These are phyloP conservation scores for Heliconius erato DNA, from an alignment of 2,888 invertebrate genomes.

Conservation along the genomic window DNA sequence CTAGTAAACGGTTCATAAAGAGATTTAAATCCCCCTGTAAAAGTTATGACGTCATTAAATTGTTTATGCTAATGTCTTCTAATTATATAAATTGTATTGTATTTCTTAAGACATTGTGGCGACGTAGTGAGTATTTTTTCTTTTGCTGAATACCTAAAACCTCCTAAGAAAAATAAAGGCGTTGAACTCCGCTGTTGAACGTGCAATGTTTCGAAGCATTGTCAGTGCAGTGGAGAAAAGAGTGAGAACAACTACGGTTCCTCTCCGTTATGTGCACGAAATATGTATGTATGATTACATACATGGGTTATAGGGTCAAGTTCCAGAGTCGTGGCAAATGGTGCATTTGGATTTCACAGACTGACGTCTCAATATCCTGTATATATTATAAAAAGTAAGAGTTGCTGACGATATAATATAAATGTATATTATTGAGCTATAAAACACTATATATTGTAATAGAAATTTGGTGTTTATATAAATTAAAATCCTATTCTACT, in stretches of 20 bases:
- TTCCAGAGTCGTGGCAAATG: too few relatives aligned
- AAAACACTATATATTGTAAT: background rate
- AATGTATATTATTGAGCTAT: background rate
- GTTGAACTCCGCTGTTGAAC: background rate
- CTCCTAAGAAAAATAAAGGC: background rate
- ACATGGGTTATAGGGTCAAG: too few relatives aligned
- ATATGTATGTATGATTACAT: too few relatives aligned
- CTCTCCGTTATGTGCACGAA: too few relatives aligned
- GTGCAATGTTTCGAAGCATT: background rate
- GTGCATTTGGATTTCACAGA: too few relatives aligned
- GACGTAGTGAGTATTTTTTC: background rate
- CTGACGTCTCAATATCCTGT: too few relatives aligned
- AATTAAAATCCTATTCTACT: too few relatives aligned
- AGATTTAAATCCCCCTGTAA: conserved; percentile 10
- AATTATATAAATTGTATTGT: conserved; percentile 6
- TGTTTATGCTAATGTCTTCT: conserved; percentile 5
- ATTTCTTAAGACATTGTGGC: background rate
- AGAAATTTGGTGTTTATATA: background rate
- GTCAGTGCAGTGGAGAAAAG: background rate
- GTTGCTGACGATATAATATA: background rate
- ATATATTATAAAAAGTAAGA: background rate
- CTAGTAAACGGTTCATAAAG: conserved; percentile 22
- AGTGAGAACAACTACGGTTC: background rate
- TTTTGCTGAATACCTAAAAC: too few relatives aligned
- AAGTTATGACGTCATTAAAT: conserved; percentile 1